Evolutionary conservation across 2,797 vertebrate species (phyloP), one percentile per base, ranked within the genome.

Genomic region (Agapornis canus): DNA sequence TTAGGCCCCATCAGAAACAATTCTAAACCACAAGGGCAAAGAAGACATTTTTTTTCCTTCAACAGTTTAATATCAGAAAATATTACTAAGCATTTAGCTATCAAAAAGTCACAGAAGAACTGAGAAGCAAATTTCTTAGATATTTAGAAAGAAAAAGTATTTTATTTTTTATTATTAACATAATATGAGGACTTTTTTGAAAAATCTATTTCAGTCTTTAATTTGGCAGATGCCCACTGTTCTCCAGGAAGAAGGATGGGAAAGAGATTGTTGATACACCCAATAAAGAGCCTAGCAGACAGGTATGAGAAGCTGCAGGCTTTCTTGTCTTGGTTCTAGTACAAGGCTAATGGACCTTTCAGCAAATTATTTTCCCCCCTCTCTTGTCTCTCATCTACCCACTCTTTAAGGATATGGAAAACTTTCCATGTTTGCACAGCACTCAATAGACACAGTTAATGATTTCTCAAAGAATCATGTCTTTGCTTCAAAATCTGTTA

Each of bases 221-320:
- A 22, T 17, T 60, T 37, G 23, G 37, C 49, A 82, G 32, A 78
- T 11, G 7, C 6, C 37, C 27, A 5, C 2, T 56, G 23, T 39
- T 32, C 61, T 5, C 6, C 35, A 29, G 35, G 26, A 26, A 60
- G 64, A 65, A 57, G 51, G 51, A 61, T 2, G 17, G 56, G n/a
- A 51, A 66, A 20, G 13, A 40, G 11, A 9, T 11, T 42, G 15
- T 4, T n/a, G 35, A 49, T 14, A 39, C 13, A 32, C 9, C 13
- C 1, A 59, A 32, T 48, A 22, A 25, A 52, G 13, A n/a, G 43
- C 19, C 31, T 16, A n/a, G 68, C 39, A 54, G 52, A 27, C 12
- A 29, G 39, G 26, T 14, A 13, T 1, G 5, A 43, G 45, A 39
- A 52, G n/a, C 39, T 0, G 4, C 0, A 71, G 43, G 19, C 37